Evolutionary conservation across 35 echinoderm and acorn worm genomes (phyloP).

Genomic region (Holothuria glaberrima): DNA sequence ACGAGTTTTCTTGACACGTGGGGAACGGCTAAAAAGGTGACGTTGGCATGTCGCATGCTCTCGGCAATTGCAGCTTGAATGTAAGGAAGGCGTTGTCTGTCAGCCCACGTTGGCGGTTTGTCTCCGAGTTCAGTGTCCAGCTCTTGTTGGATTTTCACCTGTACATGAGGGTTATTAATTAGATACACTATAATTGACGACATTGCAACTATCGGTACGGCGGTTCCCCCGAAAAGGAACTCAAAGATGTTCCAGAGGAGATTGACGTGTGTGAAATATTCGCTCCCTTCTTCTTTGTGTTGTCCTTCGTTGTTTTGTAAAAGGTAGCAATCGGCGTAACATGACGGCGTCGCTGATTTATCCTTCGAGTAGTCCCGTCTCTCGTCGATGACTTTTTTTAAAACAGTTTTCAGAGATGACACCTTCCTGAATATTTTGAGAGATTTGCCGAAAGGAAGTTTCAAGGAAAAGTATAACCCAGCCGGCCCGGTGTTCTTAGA

Average conservation of each 20-base stretch:
- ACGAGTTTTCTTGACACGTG: constrained; percentile 28
- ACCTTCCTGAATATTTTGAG: not conserved
- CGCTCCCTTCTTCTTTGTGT: not conserved
- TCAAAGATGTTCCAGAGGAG: constrained; percentile 36
- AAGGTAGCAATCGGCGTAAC: constrained; percentile 51
- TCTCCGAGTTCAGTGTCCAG: constrained; percentile 57
- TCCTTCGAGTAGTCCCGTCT: not conserved
- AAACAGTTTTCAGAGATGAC: not conserved
- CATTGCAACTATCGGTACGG: not conserved
- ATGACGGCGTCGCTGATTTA: constrained; percentile 29
- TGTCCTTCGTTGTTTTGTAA: not conserved
- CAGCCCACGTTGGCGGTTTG: constrained; percentile 22
- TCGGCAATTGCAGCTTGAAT: constrained; percentile 70
- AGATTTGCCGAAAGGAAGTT: not conserved
- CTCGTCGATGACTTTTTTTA: constrained; percentile 14
- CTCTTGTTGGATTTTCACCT: constrained; percentile 59
- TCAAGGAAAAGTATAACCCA: not conserved
- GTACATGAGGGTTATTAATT: constrained; percentile 64
- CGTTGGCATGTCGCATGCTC: constrained; percentile 47
- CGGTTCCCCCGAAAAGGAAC: constrained; percentile 37
- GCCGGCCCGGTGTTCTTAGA: constrained; percentile 10
- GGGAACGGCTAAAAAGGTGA: constrained; percentile 32
- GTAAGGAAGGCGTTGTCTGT: constrained; percentile 55
- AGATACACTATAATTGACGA: constrained; percentile 45
- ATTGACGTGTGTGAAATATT: constrained; percentile 40